Conservation (phyloP, 2,113 vertebrate species). For the Mirounga angustirostris region DNA sequence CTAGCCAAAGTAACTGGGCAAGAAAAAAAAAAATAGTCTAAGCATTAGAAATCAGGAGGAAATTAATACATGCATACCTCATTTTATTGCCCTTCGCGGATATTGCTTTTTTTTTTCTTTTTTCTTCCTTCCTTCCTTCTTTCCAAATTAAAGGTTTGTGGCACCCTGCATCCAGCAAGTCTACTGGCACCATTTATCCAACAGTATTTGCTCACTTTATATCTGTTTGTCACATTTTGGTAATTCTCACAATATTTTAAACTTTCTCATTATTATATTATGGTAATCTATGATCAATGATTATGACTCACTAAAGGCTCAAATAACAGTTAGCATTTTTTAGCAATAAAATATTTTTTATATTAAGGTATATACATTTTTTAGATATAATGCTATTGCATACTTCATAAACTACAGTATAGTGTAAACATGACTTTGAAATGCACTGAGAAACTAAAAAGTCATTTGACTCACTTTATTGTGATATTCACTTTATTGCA, state of each 20-base stretch:
- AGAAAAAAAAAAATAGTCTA: slow-evolving; percentile 9
- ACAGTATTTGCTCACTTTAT: neutral
- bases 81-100: neutral
- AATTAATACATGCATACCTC: neutral
- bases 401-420: neutral
- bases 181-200: neutral
- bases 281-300: neutral
- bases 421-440: neutral
- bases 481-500: neutral
- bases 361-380: neutral
- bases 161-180: neutral
- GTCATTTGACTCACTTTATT: neutral
- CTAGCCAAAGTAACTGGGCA: neutral
- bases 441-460: neutral
- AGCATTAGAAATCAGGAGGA: neutral
- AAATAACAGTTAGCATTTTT: neutral
- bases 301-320: neutral
- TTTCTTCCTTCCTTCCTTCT: neutral
- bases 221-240: neutral
- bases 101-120: neutral
- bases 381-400: neutral
- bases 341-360: neutral
- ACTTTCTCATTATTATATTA: neutral
- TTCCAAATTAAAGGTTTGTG: neutral
- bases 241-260: neutral